phyloP scores from a whole-genome alignment of 2,113 vertebrate species.

The Semnopithecus entellus region DNA sequence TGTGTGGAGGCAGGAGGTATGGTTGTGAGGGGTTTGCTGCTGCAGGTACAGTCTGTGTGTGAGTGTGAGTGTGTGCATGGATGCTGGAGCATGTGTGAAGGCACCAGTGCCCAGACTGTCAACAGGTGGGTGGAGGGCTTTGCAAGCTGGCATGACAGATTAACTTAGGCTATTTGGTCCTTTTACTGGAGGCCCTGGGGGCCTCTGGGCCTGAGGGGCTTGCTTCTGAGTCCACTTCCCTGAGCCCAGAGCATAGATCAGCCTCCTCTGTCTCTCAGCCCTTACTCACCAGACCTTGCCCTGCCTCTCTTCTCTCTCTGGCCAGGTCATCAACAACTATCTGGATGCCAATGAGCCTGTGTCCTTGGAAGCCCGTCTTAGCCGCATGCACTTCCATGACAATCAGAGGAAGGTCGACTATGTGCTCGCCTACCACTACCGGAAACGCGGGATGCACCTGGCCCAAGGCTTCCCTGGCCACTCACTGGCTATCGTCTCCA shows the following conservation, averaged over 20 bases:
- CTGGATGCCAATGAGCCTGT: conserved; percentile 75
- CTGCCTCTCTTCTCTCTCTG: not conserved
- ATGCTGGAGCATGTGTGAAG: not conserved
- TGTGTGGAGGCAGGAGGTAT: not conserved
- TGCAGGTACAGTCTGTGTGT: not conserved
- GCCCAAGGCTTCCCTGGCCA: not conserved
- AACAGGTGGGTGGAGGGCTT: not conserved
- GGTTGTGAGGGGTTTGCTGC: not conserved
- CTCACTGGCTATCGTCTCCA: conserved; percentile 76
- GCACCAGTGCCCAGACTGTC: fast-evolving
- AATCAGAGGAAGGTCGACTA: conserved; percentile 96
- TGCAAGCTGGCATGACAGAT: not conserved
- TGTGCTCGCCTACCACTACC: conserved; percentile 93
- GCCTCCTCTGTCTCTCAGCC: not conserved
- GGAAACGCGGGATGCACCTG: conserved; percentile 75
- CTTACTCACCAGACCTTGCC: not conserved
- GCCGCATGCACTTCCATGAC: conserved; percentile 90
- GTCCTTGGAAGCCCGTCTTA: not conserved
- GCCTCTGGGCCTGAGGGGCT: not conserved
- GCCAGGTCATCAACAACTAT: conserved; percentile 87
- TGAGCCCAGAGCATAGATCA: not conserved
- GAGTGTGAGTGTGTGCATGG: not conserved
- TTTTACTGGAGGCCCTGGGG: not conserved
- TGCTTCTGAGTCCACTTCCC: not conserved
- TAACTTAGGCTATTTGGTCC: not conserved